Conservation (phyloP, 2,888 invertebrate species). For the Quadroppia sp. region DNA sequence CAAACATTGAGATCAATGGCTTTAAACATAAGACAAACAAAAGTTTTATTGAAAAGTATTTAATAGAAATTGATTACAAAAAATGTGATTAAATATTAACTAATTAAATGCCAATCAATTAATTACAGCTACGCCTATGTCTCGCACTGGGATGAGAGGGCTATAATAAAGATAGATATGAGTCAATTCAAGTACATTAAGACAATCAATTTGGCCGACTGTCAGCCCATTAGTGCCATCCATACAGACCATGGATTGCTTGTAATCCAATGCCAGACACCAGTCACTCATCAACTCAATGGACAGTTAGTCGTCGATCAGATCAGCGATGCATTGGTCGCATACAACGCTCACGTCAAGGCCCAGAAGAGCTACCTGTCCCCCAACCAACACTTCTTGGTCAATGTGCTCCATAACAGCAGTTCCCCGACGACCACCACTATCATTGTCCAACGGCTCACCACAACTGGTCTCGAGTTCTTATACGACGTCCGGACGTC, state of each 20-base stretch:
- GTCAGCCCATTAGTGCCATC: conserved; percentile 66
- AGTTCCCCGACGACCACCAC: conserved; percentile 40
- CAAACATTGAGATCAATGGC: no score
- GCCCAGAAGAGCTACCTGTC: conserved; percentile 59
- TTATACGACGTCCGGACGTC: conserved; percentile 71
- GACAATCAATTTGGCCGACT: conserved; percentile 66
- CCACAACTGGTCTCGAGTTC: conserved; percentile 61
- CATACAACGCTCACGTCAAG: conserved; percentile 60
- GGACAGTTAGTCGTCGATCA: conserved; percentile 68
- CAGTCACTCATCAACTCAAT: conserved; percentile 61
- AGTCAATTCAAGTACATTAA: conserved; percentile 66
- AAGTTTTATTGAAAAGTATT: background rate
- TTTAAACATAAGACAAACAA: no score
- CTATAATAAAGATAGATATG: conserved; percentile 68
- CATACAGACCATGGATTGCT: conserved; percentile 68
- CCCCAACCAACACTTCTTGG: conserved; percentile 42
- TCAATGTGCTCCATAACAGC: conserved; percentile 42
- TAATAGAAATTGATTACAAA: background rate
- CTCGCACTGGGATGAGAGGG: conserved; percentile 66
- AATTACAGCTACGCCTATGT: conserved; percentile 58
- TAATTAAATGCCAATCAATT: background rate
- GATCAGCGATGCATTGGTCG: conserved; percentile 65
- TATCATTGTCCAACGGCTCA: conserved; percentile 43
- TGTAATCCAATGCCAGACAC: conserved; percentile 66
- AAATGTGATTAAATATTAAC: no score